Evolutionary conservation across 2,888 invertebrate genomes (phyloP).

Genomic region (Mechanitis messenoides): DNA sequence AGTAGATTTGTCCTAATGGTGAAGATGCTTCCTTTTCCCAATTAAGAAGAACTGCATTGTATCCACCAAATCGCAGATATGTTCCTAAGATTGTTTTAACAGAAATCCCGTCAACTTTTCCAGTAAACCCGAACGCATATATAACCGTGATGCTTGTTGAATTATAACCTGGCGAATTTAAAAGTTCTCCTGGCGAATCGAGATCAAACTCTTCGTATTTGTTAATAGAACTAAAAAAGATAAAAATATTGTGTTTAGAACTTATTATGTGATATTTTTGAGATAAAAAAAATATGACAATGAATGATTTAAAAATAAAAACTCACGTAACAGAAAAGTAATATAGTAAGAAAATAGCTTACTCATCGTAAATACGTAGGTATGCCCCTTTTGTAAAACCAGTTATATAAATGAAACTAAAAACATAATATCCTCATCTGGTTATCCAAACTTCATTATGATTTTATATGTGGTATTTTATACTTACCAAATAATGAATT

Average conservation of each 20-base stretch:
- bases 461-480: too few species aligned
- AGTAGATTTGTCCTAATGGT: slow-evolving; percentile 48
- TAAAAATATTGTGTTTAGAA: neutral
- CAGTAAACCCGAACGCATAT: slow-evolving; percentile 65
- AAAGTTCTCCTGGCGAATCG: slow-evolving; percentile 35
- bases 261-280: neutral
- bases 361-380: slow-evolving; percentile 17
- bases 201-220: slow-evolving; percentile 44
- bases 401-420: too few species aligned
- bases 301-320: too few species aligned
- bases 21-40: slow-evolving; percentile 66
- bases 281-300: too few species aligned
- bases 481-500: too few species aligned
- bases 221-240: slow-evolving; percentile 45
- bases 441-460: too few species aligned
- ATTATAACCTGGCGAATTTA: slow-evolving; percentile 49
- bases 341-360: neutral
- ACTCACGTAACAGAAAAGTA: too few species aligned
- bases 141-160: slow-evolving; percentile 47
- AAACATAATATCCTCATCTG: neutral
- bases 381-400: slow-evolving; percentile 10
- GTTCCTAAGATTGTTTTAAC: slow-evolving; percentile 53
- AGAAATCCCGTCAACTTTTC: slow-evolving; percentile 48
- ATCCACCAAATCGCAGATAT: slow-evolving; percentile 50
- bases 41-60: slow-evolving; percentile 60